Evolutionary conservation across 2,113 vertebrate species (phyloP).

Genomic region (Dromaius novaehollandiae): DNA sequence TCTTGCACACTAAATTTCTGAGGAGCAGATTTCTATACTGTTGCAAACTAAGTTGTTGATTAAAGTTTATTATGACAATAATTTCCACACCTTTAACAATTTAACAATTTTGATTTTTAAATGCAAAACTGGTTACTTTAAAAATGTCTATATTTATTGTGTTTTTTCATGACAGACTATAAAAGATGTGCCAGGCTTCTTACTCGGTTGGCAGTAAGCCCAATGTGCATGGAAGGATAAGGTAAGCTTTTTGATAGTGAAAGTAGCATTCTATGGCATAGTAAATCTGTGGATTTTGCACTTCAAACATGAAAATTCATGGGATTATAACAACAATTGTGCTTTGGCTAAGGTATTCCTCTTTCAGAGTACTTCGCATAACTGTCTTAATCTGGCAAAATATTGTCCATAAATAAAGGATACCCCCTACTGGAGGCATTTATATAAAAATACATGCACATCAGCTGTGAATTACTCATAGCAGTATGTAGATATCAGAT

Average conservation of each 20-base stretch:
- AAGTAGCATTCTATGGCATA: not conserved
- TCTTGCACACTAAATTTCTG: not conserved
- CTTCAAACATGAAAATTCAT: not conserved
- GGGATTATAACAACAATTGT: not conserved
- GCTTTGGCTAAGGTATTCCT: not conserved
- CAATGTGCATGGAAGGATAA: slow-evolving; percentile 90
- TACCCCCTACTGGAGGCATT: slow-evolving; percentile 24
- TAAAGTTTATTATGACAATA: not conserved
- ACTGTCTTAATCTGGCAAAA: not conserved
- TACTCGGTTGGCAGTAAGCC: slow-evolving; percentile 90
- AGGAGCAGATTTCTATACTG: not conserved
- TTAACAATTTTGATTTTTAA: not conserved
- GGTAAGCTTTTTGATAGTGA: slow-evolving; percentile 66
- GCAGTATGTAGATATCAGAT: slow-evolving; percentile 1
- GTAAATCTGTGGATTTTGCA: not conserved
- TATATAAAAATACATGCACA: not conserved
- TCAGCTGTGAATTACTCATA: slow-evolving; percentile 6
- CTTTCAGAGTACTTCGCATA: not conserved
- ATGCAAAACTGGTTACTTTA: not conserved
- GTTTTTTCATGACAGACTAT: slow-evolving; percentile 80
- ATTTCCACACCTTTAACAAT: not conserved
- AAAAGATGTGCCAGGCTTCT: slow-evolving; percentile 96
- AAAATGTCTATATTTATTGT: not conserved
- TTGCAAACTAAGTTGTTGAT: not conserved
- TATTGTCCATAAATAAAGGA: not conserved